Evolutionary conservation across 2,797 vertebrate species (phyloP), one percentile per base, ranked within the genome.

Genomic region (Bradypodion pumilum): DNA sequence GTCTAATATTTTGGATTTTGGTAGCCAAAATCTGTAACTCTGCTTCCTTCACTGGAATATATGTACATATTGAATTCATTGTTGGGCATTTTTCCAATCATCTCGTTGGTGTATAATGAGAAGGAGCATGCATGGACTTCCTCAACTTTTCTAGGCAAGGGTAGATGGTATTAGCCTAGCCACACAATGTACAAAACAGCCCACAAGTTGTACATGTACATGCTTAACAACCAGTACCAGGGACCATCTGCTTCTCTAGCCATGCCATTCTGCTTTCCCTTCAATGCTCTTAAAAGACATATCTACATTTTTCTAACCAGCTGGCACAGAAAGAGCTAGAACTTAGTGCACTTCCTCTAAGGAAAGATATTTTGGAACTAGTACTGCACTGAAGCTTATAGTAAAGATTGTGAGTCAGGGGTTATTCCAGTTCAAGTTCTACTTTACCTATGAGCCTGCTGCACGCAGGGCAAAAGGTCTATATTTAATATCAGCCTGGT

Each of bases 161-260:
- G 19, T 37, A 62, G 40, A 62, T 27, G 69, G 19, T 77, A 40
- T 32, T 40, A 62, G 62, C 81, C 75, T 70, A 76, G 81, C 52
- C 35, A 63, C 23, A 62, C 37, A 76, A 60, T 81, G 49, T 52
- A 46, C 16, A 76, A 70, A 37, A 81, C 49, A 77, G 49, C 46
- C 76, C 42, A 32, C 65, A 70, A 46, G 13, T 60, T 60, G 78
- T 37, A 23, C 35, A 46, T 62, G 27, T 46, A 29, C 37, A 42
- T 25, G 56, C 35, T 74, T 76, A 81, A 81, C 52, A 70, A 85
- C 52, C 65, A 76, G 80, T 76, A 32, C 16, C 68, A 32, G 60
- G 32, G 32, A 70, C 79, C 84, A 85, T 81, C 74, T 81, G 84
- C 65, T 81, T 81, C 73, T 85, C 49, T 42, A 59, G 81, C 65